Evolutionary conservation across 2,888 invertebrate species (phyloP).

Genomic region (Cynaeus angustus): DNA sequence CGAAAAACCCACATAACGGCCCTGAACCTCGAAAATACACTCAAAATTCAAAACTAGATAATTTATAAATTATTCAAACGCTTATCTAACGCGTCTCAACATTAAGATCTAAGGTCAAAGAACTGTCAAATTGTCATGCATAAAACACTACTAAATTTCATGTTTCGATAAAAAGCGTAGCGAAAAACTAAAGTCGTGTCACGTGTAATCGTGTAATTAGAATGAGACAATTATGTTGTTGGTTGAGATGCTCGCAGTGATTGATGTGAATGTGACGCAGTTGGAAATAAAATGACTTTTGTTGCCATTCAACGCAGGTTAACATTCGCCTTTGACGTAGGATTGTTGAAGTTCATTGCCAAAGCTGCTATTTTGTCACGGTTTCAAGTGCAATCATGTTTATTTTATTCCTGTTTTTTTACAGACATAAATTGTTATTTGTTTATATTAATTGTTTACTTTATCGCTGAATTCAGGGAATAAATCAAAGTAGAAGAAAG

Average conservation of each 20-base stretch:
- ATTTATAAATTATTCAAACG: conserved; percentile 36
- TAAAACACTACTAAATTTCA: not conserved
- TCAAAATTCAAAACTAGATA: conserved; percentile 26
- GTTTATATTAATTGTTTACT: not conserved
- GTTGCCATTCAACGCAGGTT: conserved; percentile 19
- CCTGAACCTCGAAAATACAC: conserved; percentile 36
- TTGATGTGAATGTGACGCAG: conserved; percentile 16
- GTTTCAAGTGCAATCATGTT: conserved; percentile 7
- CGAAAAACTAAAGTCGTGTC: conserved; percentile 19
- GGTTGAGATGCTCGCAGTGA: conserved; percentile 10
- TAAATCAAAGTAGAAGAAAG: no score
- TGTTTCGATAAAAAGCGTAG: not conserved
- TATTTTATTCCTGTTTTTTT: not conserved
- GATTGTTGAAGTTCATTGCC: conserved; percentile 30
- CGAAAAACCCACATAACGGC: conserved; percentile 20
- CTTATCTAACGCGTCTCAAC: conserved; percentile 27
- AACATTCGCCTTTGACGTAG: conserved; percentile 31
- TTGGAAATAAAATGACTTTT: conserved; percentile 20
- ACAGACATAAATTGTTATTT: not conserved
- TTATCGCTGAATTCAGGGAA: conserved; percentile 1
- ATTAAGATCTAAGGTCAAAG: conserved; percentile 40
- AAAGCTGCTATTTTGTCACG: conserved; percentile 18
- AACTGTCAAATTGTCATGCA: conserved; percentile 40
- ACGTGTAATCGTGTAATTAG: conserved; percentile 15
- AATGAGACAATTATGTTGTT: conserved; percentile 6